phyloP scores from a whole-genome alignment of 23 tunicate species.

The Aplidium turbinatum region DNA sequence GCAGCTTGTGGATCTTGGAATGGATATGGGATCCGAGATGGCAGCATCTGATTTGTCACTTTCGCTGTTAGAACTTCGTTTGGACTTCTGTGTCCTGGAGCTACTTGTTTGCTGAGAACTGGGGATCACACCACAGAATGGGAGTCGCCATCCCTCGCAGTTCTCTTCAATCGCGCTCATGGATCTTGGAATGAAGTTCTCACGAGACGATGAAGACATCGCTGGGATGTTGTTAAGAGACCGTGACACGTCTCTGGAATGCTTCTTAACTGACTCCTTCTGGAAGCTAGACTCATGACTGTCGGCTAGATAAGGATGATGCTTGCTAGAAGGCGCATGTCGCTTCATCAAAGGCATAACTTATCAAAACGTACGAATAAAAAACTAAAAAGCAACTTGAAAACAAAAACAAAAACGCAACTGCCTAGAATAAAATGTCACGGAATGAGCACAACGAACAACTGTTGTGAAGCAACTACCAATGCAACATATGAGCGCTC shows the following conservation, averaged over 20 bases:
- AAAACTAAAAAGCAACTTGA: too few species aligned
- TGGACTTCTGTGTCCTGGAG: neutral
- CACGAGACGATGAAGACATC: neutral
- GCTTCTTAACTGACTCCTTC: neutral
- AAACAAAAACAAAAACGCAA: too few species aligned
- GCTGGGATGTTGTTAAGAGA: conserved; percentile 39
- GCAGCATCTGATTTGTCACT: neutral
- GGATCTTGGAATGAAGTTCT: conserved; percentile 25
- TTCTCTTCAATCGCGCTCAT: conserved; percentile 52
- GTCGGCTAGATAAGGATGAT: conserved; percentile 13
- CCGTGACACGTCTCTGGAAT: neutral
- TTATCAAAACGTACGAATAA: too few species aligned
- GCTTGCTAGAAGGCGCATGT: neutral
- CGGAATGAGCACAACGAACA: too few species aligned
- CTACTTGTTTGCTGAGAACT: neutral
- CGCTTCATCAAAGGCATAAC: conserved; percentile 15
- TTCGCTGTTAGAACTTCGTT: neutral
- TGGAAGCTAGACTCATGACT: neutral
- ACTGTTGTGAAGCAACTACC: too few species aligned
- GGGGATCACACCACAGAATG: conserved; percentile 54
- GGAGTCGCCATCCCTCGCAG: conserved; percentile 38
- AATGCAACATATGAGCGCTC: too few species aligned
- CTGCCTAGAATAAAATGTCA: too few species aligned
- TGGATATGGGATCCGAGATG: neutral
- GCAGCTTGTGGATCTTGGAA: conserved; percentile 42